Base-by-base conservation (phyloP, 1,140 invertebrate genomes). In the Helicoverpa zea region DNA sequence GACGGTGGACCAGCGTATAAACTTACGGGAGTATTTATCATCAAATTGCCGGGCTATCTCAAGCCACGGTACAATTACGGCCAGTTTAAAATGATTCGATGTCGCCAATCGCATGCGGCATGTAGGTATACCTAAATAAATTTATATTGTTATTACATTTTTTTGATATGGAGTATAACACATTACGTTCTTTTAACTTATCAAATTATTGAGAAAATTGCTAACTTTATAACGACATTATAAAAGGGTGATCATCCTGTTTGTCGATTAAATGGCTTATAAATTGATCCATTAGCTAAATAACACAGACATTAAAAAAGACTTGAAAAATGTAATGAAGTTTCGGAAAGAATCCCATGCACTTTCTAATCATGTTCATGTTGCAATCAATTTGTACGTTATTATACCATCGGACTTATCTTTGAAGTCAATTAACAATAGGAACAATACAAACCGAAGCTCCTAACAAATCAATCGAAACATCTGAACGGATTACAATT, bases 1-100 rank as follows among this genome's bases (percentile, higher is more conserved):
- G 87, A 90, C 88, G 84, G 81, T 66, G 72, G 56, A 56, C 52
- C 56, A 79, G 68, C 59, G 74, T 80, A 76, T 75, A 73, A 84
- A 56, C 43, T 68, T 74, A 76, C 58, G 64, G 76, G 54, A 75
- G 81, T 81, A 82, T 88, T 90, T 88, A 88, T 86, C 88, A 79
- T 83, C 85, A 85, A 86, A 87, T 87, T 89, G 84, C 82, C 81
- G 81, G 82, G 81, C 61, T 73, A 81, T 83, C 75, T 74, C 58
- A 35, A 35, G 16, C 59, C 49, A 59, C 74, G 56, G 73, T 84
- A 83, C 84, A 87, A 90, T 90, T 90, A 89, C 70, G 63, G 23
- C n/a, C 64, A 58, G 52, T 79, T 79, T 68, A 70, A 58, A 58
- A 66, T 77, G 58, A 63, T 64, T 35, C 59, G 30, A 64, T 64